phyloP scores from a whole-genome alignment of 1,140 invertebrate genomes.

The Triops longicaudatus region DNA sequence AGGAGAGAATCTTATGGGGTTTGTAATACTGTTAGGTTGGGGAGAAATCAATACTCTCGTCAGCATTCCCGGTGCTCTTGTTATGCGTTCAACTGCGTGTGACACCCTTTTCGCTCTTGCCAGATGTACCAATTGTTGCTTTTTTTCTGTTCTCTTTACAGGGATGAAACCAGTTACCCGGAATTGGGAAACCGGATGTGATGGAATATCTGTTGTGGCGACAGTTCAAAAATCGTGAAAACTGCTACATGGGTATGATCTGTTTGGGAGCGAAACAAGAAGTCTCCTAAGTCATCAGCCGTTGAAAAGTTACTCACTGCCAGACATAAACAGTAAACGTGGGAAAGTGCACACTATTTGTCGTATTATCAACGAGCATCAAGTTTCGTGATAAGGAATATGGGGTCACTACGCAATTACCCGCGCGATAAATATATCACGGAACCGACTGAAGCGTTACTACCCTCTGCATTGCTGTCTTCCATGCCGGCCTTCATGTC shows the following conservation, averaged over 20 bases:
- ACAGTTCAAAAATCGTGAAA: constrained; percentile 1
- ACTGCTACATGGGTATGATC: background rate
- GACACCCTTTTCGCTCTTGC: background rate
- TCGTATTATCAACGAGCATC: background rate
- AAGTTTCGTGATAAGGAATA: background rate
- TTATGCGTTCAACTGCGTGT: background rate
- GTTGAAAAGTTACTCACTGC: background rate
- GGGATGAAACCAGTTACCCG: background rate
- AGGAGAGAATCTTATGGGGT: background rate
- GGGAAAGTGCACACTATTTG: background rate
- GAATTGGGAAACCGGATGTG: background rate
- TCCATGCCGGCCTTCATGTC: constrained; percentile 7
- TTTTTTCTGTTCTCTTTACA: constrained; percentile 1
- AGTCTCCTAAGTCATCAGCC: background rate
- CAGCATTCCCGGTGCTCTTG: background rate
- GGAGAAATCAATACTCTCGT: background rate
- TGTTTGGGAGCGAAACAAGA: background rate
- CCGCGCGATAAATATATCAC: background rate
- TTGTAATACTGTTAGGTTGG: background rate
- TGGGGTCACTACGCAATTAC: constrained; percentile 11
- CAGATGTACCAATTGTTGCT: background rate
- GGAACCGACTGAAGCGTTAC: background rate
- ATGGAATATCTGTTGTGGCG: background rate
- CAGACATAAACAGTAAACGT: constrained; percentile 2
- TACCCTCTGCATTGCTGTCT: background rate